These are phyloP conservation scores for Plagiodera versicolora DNA, from an alignment of 2,888 invertebrate species.

Conservation along the genomic window DNA sequence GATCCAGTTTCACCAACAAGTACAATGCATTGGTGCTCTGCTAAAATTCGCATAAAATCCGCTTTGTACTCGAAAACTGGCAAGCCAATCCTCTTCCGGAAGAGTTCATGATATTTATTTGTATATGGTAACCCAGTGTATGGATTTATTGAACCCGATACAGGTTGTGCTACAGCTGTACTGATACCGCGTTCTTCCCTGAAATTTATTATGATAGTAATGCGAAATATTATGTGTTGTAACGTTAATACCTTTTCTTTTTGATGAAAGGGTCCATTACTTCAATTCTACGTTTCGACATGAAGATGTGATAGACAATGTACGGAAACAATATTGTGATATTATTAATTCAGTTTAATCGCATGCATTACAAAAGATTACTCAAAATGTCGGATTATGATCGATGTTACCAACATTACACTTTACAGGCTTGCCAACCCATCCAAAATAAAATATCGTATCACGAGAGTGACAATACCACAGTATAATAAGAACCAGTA, in stretches of 20 bases:
- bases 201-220: slow-evolving; percentile 23
- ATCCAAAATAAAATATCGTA: too few relatives aligned
- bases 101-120: slow-evolving; percentile 84
- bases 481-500: too few relatives aligned
- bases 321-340: not conserved
- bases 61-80: slow-evolving; percentile 98
- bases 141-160: slow-evolving; percentile 68
- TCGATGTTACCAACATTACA: not conserved
- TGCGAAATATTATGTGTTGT: not conserved
- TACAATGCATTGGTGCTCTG: slow-evolving; percentile 91
- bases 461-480: too few relatives aligned
- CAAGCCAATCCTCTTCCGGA: slow-evolving; percentile 84
- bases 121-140: slow-evolving; percentile 85
- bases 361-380: not conserved
- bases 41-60: slow-evolving; percentile 93
- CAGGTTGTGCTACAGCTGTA: slow-evolving; percentile 40
- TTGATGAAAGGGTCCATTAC: slow-evolving; percentile 82
- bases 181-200: slow-evolving; percentile 63
- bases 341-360: not conserved
- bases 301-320: slow-evolving; percentile 43
- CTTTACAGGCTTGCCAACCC: too few relatives aligned
- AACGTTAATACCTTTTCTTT: slow-evolving; percentile 66
- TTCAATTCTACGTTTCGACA: slow-evolving; percentile 87
- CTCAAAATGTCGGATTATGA: not conserved
- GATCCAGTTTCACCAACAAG: slow-evolving; percentile 99